phyloP scores from a whole-genome alignment of 1,140 invertebrate genomes.

The Brachionus calyciflorus region DNA sequence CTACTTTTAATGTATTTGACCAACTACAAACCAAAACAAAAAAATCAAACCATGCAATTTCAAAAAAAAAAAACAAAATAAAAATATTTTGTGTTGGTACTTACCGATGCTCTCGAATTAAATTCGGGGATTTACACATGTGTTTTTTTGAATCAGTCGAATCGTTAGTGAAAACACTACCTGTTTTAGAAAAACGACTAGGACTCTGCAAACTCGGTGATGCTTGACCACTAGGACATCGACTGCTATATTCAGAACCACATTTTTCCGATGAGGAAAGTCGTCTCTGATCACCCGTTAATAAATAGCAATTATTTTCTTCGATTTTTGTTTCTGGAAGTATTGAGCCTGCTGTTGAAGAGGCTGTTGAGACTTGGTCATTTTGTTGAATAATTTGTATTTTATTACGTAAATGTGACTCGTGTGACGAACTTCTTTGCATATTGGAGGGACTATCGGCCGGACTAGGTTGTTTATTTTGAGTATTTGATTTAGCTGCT shows the following conservation, averaged over 20 bases:
- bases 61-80: neutral
- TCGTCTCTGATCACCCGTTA: neutral
- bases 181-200: neutral
- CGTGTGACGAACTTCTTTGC: constrained; percentile 36
- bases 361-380: neutral
- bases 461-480: neutral
- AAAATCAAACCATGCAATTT: constrained; percentile 26
- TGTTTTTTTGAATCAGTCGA: neutral
- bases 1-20: constrained; percentile 39
- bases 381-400: constrained; percentile 14
- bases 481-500: constrained; percentile 8
- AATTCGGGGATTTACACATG: neutral
- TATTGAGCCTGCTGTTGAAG: neutral
- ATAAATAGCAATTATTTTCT: neutral
- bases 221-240: constrained; percentile 12
- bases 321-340: neutral
- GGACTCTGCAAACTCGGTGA: constrained; percentile 14
- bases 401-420: constrained; percentile 41
- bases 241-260: neutral
- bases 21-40: neutral
- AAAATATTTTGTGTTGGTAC: neutral
- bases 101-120: constrained; percentile 6
- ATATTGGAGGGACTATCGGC: neutral
- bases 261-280: neutral
- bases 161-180: neutral